Base-by-base conservation (phyloP, 2,888 invertebrate genomes). In the Pheosia gnoma region DNA sequence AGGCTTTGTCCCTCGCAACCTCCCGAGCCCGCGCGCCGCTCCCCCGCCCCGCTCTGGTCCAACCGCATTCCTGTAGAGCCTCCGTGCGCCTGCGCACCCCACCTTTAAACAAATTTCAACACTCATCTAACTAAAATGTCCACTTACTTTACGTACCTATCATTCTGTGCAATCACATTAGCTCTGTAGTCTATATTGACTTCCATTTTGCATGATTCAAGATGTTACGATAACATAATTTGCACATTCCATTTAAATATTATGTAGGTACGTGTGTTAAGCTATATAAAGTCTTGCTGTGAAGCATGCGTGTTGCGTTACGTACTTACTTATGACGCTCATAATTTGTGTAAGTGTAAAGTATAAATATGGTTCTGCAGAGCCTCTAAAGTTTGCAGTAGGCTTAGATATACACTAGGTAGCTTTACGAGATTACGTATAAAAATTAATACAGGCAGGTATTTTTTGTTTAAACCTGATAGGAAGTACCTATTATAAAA, bases 1-100 rank as follows among this genome's bases (percentile, higher is more conserved):
- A 86, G 87, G 85, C 90, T 90, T 91, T 91, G 91, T 92, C 90
- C 92, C 91, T 88, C 87, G 73, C 89, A 83, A 82, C 86, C 89
- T 86, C 83, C 77, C 81, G 78, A 77, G 80, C 80, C 78, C 78
- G 80, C 80, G 71, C 73, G 77, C 80, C 67, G 75, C 65, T 68
- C 79, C 79, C 74, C 70, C 67, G 65, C 72, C 79, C 75, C 83
- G 79, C 82, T 81, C 82, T 81, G 73, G 84, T 82, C 83, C 82
- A 78, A 91, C 93, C 90, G 80, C 93, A 93, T 93, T 93, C 93
- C 93, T 84, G 63, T 75, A 80, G 78, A 87, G 85, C 86, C 89
- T 89, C 84, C 79, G 82, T 80, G 86, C 87, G 86, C 87, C 71
- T 62, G 86, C 87, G 87, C 90, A 88, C 88, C 87, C 85, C 83